These are phyloP conservation scores for Lucinisca nassula DNA, from an alignment of 2,888 invertebrate species.

Conservation along the genomic window DNA sequence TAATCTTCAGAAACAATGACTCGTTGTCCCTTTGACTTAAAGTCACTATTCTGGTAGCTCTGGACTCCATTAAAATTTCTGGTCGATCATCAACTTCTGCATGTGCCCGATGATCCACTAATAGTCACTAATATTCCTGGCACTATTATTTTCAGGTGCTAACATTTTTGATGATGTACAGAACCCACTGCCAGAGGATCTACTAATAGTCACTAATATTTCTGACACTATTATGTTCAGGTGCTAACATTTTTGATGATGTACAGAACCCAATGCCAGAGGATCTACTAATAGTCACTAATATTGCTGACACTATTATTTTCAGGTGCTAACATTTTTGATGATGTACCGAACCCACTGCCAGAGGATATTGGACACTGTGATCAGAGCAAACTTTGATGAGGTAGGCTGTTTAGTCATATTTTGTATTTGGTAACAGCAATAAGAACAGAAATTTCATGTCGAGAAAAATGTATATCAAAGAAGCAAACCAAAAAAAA, in stretches of 20 bases:
- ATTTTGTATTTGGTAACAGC: too few relatives aligned
- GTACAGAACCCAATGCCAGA: constrained; percentile 89
- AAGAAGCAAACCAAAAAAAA: too few relatives aligned
- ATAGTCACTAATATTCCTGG: too few relatives aligned
- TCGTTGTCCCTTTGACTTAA: too few relatives aligned
- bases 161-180: constrained; percentile 89
- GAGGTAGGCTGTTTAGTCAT: constrained; percentile 86
- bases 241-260: constrained; percentile 89
- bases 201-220: too few relatives aligned
- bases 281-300: constrained; percentile 78
- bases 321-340: constrained; percentile 88
- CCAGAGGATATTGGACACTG: constrained; percentile 89
- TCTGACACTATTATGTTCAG: constrained; percentile 77
- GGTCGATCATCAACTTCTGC: too few relatives aligned
- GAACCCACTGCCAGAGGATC: constrained; percentile 89
- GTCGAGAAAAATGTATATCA: background rate
- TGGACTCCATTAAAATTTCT: too few relatives aligned
- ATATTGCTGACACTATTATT: constrained; percentile 31
- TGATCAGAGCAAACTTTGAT: constrained; percentile 89
- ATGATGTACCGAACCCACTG: constrained; percentile 89
- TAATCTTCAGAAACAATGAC: too few relatives aligned
- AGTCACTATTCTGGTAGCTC: too few relatives aligned
- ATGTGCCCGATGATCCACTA: too few relatives aligned
- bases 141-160: constrained; percentile 87
- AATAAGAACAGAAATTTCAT: background rate